Conservation (phyloP, 2,113 vertebrate species). For the Serinus canaria region DNA sequence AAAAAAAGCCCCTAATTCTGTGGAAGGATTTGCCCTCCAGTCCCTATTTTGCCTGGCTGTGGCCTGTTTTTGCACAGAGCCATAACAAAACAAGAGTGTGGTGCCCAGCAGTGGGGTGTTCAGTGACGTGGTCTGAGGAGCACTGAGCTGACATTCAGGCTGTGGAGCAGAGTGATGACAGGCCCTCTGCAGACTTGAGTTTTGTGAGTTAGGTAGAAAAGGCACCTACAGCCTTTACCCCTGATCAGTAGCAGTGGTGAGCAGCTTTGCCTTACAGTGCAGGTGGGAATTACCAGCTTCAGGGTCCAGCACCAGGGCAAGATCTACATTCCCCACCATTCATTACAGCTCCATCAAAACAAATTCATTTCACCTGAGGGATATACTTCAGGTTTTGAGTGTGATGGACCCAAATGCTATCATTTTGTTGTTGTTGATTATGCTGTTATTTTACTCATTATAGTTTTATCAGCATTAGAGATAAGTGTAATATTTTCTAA, state of each 20-base stretch:
- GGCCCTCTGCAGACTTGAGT: background rate
- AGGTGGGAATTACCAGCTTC: background rate
- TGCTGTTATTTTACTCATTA: background rate
- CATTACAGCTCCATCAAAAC: background rate
- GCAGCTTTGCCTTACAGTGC: background rate
- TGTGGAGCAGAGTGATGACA: fast-evolving
- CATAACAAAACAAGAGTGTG: background rate
- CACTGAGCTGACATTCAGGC: background rate
- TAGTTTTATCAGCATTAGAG: background rate
- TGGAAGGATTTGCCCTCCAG: background rate
- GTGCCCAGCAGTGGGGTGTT: background rate
- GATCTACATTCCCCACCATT: background rate
- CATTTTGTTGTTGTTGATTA: background rate
- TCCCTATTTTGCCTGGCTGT: background rate
- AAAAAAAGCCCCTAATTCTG: background rate
- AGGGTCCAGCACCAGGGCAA: background rate
- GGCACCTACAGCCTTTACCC: background rate
- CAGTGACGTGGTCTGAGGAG: fast-evolving
- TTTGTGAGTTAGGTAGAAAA: background rate
- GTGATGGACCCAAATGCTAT: background rate
- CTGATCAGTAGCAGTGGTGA: fast-evolving
- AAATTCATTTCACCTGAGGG: background rate
- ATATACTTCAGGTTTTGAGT: background rate
- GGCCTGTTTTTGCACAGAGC: background rate
- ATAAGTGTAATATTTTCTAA: background rate